These are phyloP conservation scores for Egretta garzetta DNA, from an alignment of 2,113 vertebrate species.

Conservation along the genomic window DNA sequence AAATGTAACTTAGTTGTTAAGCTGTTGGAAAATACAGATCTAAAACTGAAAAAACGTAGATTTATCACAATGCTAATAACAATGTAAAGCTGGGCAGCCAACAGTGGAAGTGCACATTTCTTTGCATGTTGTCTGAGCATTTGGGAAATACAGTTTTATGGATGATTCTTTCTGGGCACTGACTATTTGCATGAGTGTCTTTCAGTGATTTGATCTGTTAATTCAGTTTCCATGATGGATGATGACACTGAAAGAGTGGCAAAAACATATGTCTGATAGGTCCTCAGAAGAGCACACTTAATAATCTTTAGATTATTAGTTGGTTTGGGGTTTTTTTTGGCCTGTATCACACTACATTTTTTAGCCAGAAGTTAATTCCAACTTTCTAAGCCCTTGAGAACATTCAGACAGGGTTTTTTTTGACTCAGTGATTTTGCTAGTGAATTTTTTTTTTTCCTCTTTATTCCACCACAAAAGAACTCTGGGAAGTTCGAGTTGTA, in stretches of 20 bases:
- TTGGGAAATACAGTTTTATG: neutral
- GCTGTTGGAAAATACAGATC: neutral
- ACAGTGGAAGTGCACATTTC: neutral
- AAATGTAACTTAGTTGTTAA: neutral
- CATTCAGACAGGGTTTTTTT: neutral
- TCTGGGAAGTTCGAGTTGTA: rapidly evolving
- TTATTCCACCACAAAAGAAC: neutral
- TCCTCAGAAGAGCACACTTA: neutral
- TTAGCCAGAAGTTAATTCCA: neutral
- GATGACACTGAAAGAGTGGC: neutral
- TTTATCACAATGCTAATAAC: neutral
- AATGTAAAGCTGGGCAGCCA: neutral
- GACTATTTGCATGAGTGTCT: neutral
- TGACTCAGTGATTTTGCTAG: neutral
- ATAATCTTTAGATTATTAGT: neutral
- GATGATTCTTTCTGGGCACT: neutral
- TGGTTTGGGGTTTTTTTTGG: neutral
- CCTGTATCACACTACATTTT: neutral
- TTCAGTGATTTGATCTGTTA: neutral
- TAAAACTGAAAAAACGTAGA: neutral
- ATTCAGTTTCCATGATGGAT: neutral
- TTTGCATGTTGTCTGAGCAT: neutral
- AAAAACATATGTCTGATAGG: neutral
- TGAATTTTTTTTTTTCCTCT: neutral
- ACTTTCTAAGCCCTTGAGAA: neutral